Conservation (phyloP, 2,113 vertebrate genomes). For the Percopsis transmontana region DNA sequence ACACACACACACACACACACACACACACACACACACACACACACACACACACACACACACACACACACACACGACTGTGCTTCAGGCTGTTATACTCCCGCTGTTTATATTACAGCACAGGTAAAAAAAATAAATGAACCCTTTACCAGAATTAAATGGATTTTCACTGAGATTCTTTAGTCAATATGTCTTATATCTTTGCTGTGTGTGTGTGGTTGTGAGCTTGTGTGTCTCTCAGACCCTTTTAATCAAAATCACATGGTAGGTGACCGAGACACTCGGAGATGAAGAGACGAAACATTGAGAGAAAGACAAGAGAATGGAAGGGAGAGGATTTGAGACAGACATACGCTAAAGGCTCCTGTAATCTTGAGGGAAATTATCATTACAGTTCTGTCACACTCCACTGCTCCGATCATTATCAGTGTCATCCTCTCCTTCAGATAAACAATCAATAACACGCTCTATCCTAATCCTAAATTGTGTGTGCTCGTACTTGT, state of each 20-base stretch:
- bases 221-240: neutral
- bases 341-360: neutral
- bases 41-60: too few relatives aligned
- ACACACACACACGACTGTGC: too few relatives aligned
- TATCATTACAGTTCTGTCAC: slow-evolving; percentile 29
- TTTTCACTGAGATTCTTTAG: too few relatives aligned
- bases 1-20: too few relatives aligned
- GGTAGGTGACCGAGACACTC: neutral
- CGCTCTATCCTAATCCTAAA: neutral
- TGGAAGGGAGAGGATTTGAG: neutral
- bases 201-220: neutral
- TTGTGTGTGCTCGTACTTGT: neutral
- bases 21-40: too few relatives aligned
- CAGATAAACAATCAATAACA: slow-evolving; percentile 10
- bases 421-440: slow-evolving; percentile 15
- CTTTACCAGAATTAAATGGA: slow-evolving; percentile 3
- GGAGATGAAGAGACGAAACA: neutral
- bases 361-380: slow-evolving; percentile 20
- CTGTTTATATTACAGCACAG: slow-evolving; percentile 1
- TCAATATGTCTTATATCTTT: neutral
- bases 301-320: neutral
- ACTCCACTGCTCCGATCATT: slow-evolving; percentile 32
- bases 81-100: slow-evolving; percentile 2
- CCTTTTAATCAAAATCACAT: neutral
- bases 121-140: slow-evolving; percentile 25